These are phyloP conservation scores for Julus scanicus DNA, from an alignment of 2,888 invertebrate species.

Conservation along the genomic window DNA sequence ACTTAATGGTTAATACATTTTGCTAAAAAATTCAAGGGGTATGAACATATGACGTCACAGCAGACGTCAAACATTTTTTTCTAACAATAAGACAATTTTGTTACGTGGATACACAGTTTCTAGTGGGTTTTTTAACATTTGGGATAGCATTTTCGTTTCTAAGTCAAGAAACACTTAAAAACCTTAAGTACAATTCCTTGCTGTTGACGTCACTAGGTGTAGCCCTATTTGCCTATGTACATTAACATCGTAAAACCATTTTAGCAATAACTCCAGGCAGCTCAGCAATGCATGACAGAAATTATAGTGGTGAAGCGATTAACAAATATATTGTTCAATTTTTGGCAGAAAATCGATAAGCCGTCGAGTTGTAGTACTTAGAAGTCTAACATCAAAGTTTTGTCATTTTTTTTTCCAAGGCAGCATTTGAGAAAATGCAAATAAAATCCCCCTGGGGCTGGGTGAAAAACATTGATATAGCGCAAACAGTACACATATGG, in stretches of 20 bases:
- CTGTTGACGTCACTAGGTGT: not conserved
- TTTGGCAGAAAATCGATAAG: conserved; percentile 4
- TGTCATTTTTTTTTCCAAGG: not conserved
- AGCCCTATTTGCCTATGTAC: not conserved
- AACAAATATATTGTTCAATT: not conserved
- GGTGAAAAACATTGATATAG: too few relatives aligned
- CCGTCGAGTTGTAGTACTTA: not conserved
- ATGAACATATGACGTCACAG: too few relatives aligned
- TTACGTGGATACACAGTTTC: too few relatives aligned
- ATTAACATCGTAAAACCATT: too few relatives aligned
- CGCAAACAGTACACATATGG: too few relatives aligned
- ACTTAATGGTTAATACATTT: too few relatives aligned
- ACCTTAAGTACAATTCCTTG: not conserved
- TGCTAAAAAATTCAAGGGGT: too few relatives aligned
- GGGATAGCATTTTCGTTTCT: too few relatives aligned
- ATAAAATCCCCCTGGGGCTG: not conserved
- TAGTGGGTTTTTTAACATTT: too few relatives aligned
- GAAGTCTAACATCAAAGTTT: not conserved
- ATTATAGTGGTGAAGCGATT: not conserved
- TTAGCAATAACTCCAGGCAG: not conserved
- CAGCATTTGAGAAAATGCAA: not conserved
- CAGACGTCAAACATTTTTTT: too few relatives aligned
- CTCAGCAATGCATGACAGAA: not conserved
- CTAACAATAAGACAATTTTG: too few relatives aligned
- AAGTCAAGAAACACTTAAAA: not conserved